Evolutionary conservation across 2,113 vertebrate species (phyloP), one percentile per base, ranked within the genome.

Genomic region (Melospiza georgiana): DNA sequence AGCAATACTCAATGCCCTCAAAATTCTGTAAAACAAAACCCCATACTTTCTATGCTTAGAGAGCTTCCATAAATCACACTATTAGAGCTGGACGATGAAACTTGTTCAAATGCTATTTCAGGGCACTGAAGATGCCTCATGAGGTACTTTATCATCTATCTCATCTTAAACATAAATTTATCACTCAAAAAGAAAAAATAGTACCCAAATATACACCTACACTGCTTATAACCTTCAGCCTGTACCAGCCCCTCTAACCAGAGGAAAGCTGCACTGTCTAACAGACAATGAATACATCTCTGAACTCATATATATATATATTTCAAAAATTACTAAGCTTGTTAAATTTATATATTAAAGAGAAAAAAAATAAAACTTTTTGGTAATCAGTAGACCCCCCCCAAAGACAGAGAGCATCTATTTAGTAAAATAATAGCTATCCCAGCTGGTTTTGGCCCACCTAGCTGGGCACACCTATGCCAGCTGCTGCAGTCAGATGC

Each of bases 281-380:
- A 65, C 4, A 94, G 78, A 86, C 79, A 49, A 67, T 27, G 16
- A 95, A 62, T 58, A 6, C 6, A 66, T 44, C 69, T 78, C 89
- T 44, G 25, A 89, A 94, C 65, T 59, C 11, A 44, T 16, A 10
- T 43, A 11, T 37, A 35, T 63, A 94, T 90, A 35, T 76, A 93
- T 95, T 88, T 52, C 9, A 11, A 93, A 67, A 95, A 95, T 46
- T 14, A 73, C 16, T 69, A 84, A 33, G 22, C 12, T 91, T 63
- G 21, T 9, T 91, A 87, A 95, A 96, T 88, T 89, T 92, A 90
- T n/a, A 74, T 31, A 55, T 46, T 30, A 48, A 65, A 89, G 79
- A 71, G 15, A 52, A 51, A 93, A 76, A 6, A 19, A 1, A 89
- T 49, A 39, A 93, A 93, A 74, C 15, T 6, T 92, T 84, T 61